Evolutionary conservation across 2,113 vertebrate species (phyloP).

Genomic region (Calidris pugnax): DNA sequence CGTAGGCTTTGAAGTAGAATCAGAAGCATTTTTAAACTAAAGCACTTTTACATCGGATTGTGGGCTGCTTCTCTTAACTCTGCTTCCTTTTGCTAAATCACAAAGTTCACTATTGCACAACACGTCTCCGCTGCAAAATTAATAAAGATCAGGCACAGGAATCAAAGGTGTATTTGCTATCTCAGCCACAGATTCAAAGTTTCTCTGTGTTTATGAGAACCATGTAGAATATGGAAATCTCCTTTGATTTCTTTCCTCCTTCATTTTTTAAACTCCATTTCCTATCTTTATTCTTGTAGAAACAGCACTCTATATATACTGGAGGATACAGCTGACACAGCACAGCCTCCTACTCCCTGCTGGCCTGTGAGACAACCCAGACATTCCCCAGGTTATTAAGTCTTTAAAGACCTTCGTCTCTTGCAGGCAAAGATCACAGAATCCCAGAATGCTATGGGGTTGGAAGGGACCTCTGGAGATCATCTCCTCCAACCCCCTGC

Average conservation of each 20-base stretch:
- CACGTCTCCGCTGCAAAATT: background rate
- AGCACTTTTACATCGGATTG: background rate
- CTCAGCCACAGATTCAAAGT: background rate
- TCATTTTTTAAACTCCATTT: background rate
- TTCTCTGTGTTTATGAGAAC: background rate
- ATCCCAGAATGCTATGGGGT: too few relatives aligned
- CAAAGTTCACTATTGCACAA: background rate
- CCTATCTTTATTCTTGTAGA: fast-evolving
- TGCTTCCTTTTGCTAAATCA: background rate
- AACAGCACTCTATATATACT: fast-evolving
- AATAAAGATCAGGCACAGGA: background rate
- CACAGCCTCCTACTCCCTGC: background rate
- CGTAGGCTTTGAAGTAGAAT: background rate
- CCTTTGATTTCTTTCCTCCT: background rate
- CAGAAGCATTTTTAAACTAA: background rate
- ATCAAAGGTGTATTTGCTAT: background rate
- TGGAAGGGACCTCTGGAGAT: too few relatives aligned
- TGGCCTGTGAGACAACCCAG: background rate
- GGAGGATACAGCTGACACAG: background rate
- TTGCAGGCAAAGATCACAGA: background rate
- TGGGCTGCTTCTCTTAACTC: background rate
- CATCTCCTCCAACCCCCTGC: too few relatives aligned
- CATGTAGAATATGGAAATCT: background rate
- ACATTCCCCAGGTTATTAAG: background rate
- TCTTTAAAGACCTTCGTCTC: background rate